These are phyloP conservation scores for Strigamia crassipes DNA, from an alignment of 2,888 invertebrate genomes.

Conservation along the genomic window DNA sequence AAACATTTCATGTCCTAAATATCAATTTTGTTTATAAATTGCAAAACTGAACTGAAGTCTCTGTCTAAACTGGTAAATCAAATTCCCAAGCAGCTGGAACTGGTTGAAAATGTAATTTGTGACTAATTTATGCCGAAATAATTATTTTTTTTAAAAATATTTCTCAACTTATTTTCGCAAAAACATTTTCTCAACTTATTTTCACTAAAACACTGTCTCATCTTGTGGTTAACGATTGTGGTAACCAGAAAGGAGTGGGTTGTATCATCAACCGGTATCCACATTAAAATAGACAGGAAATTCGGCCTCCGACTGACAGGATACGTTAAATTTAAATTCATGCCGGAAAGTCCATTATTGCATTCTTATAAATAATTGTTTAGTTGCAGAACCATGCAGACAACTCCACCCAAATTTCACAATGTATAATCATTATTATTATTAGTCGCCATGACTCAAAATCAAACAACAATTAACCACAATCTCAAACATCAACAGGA, in stretches of 20 bases:
- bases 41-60: no score
- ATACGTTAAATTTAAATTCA: background rate
- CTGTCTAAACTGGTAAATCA: no score
- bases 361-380: background rate
- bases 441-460: background rate
- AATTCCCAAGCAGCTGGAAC: no score
- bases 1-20: background rate
- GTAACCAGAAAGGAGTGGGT: background rate
- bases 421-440: background rate
- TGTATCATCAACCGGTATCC: background rate
- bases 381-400: background rate
- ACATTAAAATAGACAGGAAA: background rate
- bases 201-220: no score
- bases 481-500: background rate
- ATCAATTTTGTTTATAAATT: background rate
- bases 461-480: background rate
- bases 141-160: background rate
- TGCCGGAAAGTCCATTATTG: background rate
- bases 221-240: background rate
- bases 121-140: background rate
- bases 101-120: background rate
- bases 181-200: no score
- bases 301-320: background rate
- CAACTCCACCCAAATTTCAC: background rate
- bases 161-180: no score